Evolutionary conservation across 2,797 vertebrate species (phyloP), one percentile per base, ranked within the genome.

Genomic region (Catostomus latipinnis): DNA sequence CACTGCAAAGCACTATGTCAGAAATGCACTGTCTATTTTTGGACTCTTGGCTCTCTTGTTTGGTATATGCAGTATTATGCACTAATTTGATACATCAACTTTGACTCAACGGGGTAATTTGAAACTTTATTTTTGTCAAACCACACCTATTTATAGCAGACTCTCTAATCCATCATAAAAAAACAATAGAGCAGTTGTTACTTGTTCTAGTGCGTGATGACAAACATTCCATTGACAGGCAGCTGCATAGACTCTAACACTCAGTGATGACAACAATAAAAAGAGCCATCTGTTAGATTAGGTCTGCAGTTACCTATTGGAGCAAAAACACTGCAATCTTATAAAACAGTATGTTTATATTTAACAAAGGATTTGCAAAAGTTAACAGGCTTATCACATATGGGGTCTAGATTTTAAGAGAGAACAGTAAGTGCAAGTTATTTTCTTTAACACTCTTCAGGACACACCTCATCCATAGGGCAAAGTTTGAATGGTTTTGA

Each of bases 121-220:
- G 78, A 85, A 75, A 81, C 81, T 80, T 87, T 56, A 68, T 80
- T 88, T 89, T 84, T 78, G 83, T 83, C 63, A 80, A 88, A 83
- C 68, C 78, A 16, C 52, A 34, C 43, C 86, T 91, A 91, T 91
- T 87, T 88, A 88, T 87, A 90, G 88, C 16, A 58, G 45, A 43
- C 34, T 34, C 34, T 34, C 67, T 83, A 84, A 88, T 86, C 85
- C 50, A 69, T 83, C 85, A 84, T 87, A 85, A 85, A 22, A 34
- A 83, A 89, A 66, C 71, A 81, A 85, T 79, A 78, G 78, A 87
- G 80, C 92, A 92, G 91, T 91, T 92, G 92, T 88, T 90, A 78
- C 70, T 46, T 18, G 16, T 18, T 18, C 16, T 18, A 18, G 16
- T 83, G 74, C 68, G 77, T 63, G 78, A 18, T 22, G 72, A 79